Evolutionary conservation across 2,888 invertebrate species (phyloP).

Genomic region (Leptopterna dolabrata): DNA sequence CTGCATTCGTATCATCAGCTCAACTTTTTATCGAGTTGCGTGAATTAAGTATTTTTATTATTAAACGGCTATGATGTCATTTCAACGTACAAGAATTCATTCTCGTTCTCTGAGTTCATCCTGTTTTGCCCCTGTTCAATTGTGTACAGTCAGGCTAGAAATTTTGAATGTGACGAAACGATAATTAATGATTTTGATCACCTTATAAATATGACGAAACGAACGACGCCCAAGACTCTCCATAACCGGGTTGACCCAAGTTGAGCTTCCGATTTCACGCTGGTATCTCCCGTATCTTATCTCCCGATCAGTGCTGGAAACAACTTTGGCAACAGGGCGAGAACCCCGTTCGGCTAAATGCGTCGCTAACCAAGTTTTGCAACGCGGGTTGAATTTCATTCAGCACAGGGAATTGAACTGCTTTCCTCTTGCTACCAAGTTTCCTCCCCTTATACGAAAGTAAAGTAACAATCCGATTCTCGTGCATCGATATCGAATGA

Average conservation of each 20-base stretch:
- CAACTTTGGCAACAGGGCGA: conserved; percentile 40
- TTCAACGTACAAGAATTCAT: no score
- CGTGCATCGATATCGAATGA: background rate
- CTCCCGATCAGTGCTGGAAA: conserved; percentile 28
- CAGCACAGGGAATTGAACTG: conserved; percentile 27
- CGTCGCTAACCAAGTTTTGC: conserved; percentile 7
- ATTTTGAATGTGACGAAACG: no score
- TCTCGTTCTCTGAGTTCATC: no score
- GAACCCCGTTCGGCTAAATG: conserved; percentile 22
- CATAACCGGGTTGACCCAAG: background rate
- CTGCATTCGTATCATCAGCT: no score
- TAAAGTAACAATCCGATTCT: background rate
- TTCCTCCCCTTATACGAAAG: background rate
- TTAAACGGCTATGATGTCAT: no score
- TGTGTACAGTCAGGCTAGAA: no score
- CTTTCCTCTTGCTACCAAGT: background rate
- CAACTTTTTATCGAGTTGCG: no score
- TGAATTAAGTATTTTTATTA: no score
- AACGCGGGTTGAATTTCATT: conserved; percentile 1
- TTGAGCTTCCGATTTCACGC: background rate
- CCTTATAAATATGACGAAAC: no score
- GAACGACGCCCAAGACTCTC: background rate
- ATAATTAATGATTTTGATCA: no score
- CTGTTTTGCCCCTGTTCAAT: no score
- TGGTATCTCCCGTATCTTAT: conserved; percentile 27